Conservation (phyloP, 2,113 vertebrate genomes). For the Hiodon tergisus region DNA sequence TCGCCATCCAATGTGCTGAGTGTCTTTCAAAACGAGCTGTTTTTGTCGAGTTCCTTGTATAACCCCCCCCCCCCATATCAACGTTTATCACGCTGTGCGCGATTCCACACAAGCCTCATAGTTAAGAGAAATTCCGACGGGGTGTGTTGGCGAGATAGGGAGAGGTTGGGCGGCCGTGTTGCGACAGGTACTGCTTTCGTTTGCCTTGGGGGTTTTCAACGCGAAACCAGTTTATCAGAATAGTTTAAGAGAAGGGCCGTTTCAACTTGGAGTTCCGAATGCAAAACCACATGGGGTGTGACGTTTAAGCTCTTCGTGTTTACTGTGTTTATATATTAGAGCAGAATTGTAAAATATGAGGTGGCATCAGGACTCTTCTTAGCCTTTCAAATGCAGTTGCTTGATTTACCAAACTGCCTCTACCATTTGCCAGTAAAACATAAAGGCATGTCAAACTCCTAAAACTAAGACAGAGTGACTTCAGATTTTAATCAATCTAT, state of each 20-base stretch:
- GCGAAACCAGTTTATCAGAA: slow-evolving; percentile 15
- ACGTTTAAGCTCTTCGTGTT: background rate
- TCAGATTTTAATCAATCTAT: too few species aligned
- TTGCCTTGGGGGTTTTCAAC: slow-evolving; percentile 3
- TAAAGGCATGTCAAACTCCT: too few species aligned
- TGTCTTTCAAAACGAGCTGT: slow-evolving; percentile 24
- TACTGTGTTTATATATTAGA: background rate
- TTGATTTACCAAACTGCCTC: too few species aligned
- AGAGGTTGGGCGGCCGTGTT: background rate
- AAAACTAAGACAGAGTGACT: too few species aligned
- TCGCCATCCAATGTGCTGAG: slow-evolving; percentile 11
- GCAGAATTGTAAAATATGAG: too few species aligned
- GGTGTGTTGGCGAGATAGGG: background rate
- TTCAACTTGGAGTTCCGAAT: background rate
- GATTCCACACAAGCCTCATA: background rate
- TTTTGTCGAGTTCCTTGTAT: background rate
- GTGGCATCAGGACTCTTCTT: too few species aligned
- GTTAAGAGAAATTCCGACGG: background rate
- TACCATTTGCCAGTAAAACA: too few species aligned
- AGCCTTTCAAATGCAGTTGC: too few species aligned
- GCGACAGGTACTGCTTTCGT: background rate
- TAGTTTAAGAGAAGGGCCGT: background rate
- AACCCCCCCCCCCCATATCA: background rate
- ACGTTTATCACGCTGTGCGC: too few species aligned
- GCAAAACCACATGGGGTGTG: background rate